Evolutionary conservation across 2,113 vertebrate genomes (phyloP), one percentile per base, ranked within the genome.

Genomic region (Crotalus horridus): DNA sequence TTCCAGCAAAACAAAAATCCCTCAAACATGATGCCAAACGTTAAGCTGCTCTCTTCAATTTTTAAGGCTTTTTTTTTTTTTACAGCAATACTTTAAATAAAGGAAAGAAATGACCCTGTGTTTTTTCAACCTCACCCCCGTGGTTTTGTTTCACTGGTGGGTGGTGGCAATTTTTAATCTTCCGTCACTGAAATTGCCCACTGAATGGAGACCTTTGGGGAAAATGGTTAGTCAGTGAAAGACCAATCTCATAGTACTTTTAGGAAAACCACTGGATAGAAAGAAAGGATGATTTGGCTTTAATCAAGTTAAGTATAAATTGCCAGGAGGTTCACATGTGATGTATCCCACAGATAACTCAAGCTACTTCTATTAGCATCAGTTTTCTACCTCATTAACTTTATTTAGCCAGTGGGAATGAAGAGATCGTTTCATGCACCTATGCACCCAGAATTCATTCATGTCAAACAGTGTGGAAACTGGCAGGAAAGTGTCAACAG

Each of bases 361-460:
- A 53, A 59, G 7, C 8, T 58, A 94, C 20, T 96, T 97, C 96
- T 95, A 96, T 96, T 95, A 96, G 93, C 96, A 95, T 91, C 61
- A 93, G 89, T 96, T 97, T 97, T 97, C 92, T 94, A 94, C 90
- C 95, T 97, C 94, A 95, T 96, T 97, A 95, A 92, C 53, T 95
- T 93, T 93, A 94, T 94, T 96, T 96, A 96, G 94, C 91, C 24
- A 94, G 8, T 33, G 6, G 93, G 64, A 12, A 13, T 95, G 61
- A 51, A 93, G 54, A 87, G 86, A 11, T 0, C 0, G 87, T 95
- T 96, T 90, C 91, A 95, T 8, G 48, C 85, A 92, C 87, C 0
- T 0, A 29, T 94, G 94, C 88, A 92, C 64, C 51, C 61, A 95
- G 29, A 86, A 4, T 89, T 20, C 54, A 90, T 48, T 95, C 56